Percentiles rank a stretch among this genome's conserved stretches.
Evolutionary conservation across 2,113 vertebrate species (phyloP).

Genomic region (Zosterops japonicus): DNA sequence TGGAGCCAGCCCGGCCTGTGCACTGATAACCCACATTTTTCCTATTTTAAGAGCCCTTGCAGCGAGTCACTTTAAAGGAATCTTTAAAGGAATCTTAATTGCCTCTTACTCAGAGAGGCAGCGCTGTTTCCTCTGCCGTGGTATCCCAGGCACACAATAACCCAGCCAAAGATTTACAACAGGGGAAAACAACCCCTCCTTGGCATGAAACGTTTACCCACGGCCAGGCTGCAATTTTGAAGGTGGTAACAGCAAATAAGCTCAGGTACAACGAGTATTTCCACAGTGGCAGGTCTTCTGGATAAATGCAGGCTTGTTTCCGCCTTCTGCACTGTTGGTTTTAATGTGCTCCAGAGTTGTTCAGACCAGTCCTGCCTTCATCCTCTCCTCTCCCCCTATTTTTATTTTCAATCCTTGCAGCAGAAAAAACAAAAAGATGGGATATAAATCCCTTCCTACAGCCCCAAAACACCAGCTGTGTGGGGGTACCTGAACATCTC

Average conservation of each 20-base stretch:
- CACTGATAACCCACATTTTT: neutral
- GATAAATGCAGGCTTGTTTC: neutral
- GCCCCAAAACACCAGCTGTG: accelerated
- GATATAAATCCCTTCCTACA: neutral
- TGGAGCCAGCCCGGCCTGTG: neutral
- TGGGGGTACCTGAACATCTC: neutral
- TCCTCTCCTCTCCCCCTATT: neutral
- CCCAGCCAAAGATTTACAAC: neutral
- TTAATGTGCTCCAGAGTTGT: accelerated
- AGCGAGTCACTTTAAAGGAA: neutral
- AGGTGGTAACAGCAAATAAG: neutral
- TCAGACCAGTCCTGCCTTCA: neutral
- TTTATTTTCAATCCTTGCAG: neutral
- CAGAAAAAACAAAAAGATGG: neutral
- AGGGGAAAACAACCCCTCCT: neutral
- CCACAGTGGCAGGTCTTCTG: neutral
- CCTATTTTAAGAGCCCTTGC: neutral
- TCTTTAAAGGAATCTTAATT: conserved; percentile 21
- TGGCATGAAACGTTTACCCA: neutral
- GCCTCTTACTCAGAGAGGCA: neutral
- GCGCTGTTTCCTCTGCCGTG: accelerated
- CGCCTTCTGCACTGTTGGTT: neutral
- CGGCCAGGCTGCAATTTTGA: neutral
- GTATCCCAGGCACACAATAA: neutral
- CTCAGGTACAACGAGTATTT: neutral